phyloP scores from a whole-genome alignment of 2,888 invertebrate species.

The Celastrina argiolus region DNA sequence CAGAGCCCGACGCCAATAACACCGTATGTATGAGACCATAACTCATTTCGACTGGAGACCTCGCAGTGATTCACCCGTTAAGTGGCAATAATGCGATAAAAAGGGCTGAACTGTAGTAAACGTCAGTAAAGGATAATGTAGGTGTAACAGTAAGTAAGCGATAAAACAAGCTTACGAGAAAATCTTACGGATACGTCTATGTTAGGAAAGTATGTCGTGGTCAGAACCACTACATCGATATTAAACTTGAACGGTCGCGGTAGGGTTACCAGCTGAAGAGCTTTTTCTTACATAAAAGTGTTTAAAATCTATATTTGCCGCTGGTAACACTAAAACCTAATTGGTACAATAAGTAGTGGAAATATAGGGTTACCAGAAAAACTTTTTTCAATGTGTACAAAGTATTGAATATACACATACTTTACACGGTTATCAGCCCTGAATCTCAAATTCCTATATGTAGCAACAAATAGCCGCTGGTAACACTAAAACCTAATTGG shows the following conservation, averaged over 20 bases:
- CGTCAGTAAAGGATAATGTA: slow-evolving; percentile 24
- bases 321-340: neutral
- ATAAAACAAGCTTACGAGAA: slow-evolving; percentile 16
- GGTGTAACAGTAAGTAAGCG: slow-evolving; percentile 29
- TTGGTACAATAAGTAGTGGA: neutral
- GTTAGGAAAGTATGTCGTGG: slow-evolving; percentile 66
- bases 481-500: neutral
- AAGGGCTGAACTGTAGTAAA: slow-evolving; percentile 12
- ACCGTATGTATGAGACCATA: neutral
- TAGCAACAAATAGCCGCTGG: too few relatives aligned
- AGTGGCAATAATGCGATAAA: neutral
- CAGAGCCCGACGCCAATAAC: neutral
- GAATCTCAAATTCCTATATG: neutral
- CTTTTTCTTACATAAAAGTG: neutral
- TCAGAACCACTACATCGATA: slow-evolving; percentile 42
- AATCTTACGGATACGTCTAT: slow-evolving; percentile 52
- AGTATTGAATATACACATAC: too few relatives aligned
- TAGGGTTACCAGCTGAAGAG: neutral
- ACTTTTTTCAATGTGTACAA: too few relatives aligned
- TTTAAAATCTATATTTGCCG: neutral
- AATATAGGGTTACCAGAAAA: neutral
- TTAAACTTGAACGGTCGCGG: slow-evolving; percentile 4
- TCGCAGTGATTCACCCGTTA: slow-evolving; percentile 3
- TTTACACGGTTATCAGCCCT: neutral
- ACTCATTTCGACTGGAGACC: neutral